These are phyloP conservation scores for Piaya cayana DNA, from an alignment of 2,113 vertebrate genomes.

Conservation along the genomic window DNA sequence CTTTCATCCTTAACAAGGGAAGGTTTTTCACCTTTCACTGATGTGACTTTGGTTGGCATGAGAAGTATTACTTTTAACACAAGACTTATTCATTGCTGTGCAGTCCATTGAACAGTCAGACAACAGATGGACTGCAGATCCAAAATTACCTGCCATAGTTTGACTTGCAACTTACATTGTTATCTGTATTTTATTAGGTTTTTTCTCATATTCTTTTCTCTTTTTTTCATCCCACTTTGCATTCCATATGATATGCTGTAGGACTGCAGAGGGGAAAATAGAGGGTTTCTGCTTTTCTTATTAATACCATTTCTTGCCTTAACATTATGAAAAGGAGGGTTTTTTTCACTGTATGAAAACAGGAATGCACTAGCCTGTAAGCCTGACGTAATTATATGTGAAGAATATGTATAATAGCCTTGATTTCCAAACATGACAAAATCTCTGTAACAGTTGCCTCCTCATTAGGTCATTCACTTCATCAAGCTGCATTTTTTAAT, in stretches of 20 bases:
- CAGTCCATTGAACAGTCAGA: background rate
- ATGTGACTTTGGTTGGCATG: background rate
- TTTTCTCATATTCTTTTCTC: background rate
- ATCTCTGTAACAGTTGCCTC: background rate
- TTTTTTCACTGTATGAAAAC: background rate
- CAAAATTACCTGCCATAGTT: background rate
- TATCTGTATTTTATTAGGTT: background rate
- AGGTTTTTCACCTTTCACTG: background rate
- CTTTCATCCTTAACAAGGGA: background rate
- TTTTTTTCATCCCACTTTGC: background rate
- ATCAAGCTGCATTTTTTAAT: background rate
- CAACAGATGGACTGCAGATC: background rate
- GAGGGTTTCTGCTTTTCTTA: background rate
- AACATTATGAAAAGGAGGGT: background rate
- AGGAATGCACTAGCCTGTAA: background rate
- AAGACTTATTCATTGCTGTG: background rate
- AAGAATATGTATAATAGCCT: background rate
- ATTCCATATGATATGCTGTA: background rate
- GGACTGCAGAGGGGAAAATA: background rate
- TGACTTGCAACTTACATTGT: background rate
- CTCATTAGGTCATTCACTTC: background rate
- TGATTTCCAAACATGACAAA: background rate
- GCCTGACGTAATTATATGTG: background rate
- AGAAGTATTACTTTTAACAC: background rate
- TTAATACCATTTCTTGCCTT: background rate